A percentile compares a stretch with the other conserved stretches of the same genome.
phyloP scores from a whole-genome alignment of 2,797 vertebrate species.

The Spondyliosoma cantharus region DNA sequence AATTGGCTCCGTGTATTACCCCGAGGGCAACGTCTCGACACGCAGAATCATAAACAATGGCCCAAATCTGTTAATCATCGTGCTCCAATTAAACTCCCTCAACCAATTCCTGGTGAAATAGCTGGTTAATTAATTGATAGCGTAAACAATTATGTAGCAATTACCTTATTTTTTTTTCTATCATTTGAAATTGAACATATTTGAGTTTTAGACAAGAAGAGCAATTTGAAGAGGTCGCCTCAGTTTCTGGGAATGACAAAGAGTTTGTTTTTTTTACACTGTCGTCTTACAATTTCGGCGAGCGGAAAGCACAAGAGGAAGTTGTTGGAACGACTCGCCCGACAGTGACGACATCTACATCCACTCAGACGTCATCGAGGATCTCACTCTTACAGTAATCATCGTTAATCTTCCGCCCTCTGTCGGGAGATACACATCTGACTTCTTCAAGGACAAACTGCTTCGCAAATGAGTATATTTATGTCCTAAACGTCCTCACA shows the following conservation, averaged over 20 bases:
- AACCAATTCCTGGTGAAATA: neutral
- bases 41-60: neutral
- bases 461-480: no score
- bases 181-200: neutral
- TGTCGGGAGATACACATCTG: neutral
- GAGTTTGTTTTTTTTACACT: neutral
- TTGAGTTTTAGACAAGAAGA: neutral
- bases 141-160: neutral
- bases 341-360: neutral
- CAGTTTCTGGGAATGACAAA: neutral
- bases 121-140: neutral
- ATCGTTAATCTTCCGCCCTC: neutral
- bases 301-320: neutral
- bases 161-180: no score
- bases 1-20: slow-evolving; percentile 23
- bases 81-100: neutral
- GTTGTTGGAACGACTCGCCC: neutral
- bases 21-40: neutral
- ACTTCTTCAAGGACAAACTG: neutral
- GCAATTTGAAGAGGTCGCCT: neutral
- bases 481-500: no score
- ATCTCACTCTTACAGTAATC: neutral
- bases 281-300: no score
- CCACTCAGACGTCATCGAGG: neutral
- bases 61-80: neutral